These are phyloP conservation scores for Phasia obesa DNA, from an alignment of 2,888 invertebrate genomes.

Conservation along the genomic window DNA sequence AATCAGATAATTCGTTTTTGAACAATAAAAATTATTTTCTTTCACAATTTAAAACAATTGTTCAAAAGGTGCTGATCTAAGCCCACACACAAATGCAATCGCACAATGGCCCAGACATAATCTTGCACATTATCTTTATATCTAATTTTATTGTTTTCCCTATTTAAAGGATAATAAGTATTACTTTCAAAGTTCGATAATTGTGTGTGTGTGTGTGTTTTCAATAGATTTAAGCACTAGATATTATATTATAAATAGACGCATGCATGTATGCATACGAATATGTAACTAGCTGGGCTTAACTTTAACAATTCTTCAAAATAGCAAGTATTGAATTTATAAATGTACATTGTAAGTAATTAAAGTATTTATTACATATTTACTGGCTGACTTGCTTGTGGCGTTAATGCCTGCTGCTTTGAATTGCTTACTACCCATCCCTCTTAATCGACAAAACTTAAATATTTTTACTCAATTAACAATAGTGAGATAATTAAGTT, in stretches of 20 bases:
- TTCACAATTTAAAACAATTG: conserved; percentile 47
- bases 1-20: conserved; percentile 45
- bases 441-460: neutral
- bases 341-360: conserved; percentile 35
- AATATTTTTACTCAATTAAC: conserved; percentile 31
- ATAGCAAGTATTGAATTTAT: conserved; percentile 13
- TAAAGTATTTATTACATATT: conserved; percentile 45
- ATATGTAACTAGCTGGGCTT: conserved; percentile 33
- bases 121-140: conserved; percentile 6
- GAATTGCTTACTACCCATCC: neutral
- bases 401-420: neutral
- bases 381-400: neutral
- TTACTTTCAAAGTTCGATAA: conserved; percentile 29
- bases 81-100: conserved; percentile 15
- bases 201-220: conserved; percentile 11
- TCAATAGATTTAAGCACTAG: conserved; percentile 40
- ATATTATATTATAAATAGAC: conserved; percentile 57
- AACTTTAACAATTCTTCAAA: conserved; percentile 37
- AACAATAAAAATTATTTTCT: conserved; percentile 49
- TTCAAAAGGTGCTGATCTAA: conserved; percentile 63
- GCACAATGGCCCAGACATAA: conserved; percentile 41
- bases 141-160: conserved; percentile 47
- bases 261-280: too few species aligned
- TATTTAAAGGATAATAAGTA: conserved; percentile 53
- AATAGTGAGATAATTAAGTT: conserved; percentile 26